Percentiles rank a stretch among this genome's conserved stretches.
phyloP scores from a whole-genome alignment of 2,113 vertebrate species.

The Chauna torquata region DNA sequence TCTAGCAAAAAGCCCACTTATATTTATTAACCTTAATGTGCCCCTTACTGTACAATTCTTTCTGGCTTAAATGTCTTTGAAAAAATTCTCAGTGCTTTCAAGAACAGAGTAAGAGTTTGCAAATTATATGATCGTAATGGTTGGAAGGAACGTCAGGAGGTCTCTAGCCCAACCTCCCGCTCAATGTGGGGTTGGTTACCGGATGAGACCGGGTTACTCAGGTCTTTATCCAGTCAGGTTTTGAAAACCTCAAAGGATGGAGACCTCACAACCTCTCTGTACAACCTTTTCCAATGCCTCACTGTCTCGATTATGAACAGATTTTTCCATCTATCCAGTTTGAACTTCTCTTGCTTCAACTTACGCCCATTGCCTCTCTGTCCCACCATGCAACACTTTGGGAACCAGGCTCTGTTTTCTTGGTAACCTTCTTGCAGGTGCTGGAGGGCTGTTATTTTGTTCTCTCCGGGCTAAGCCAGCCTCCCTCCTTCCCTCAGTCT shows the following conservation, averaged over 20 bases:
- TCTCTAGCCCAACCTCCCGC: background rate
- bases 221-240: background rate
- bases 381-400: fast-evolving
- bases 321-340: background rate
- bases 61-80: background rate
- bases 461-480: background rate
- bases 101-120: background rate
- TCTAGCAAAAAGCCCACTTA: background rate
- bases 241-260: background rate
- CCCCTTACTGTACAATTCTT: background rate
- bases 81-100: background rate
- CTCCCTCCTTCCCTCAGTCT: background rate
- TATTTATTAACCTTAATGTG: background rate
- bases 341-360: background rate
- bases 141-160: background rate
- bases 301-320: background rate
- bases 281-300: background rate
- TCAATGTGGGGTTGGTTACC: background rate
- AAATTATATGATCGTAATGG: background rate
- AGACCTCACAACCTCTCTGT: background rate
- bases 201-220: background rate
- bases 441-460: background rate
- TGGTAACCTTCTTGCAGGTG: background rate
- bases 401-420: background rate
- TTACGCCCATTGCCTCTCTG: fast-evolving